Evolutionary conservation across 2,113 vertebrate genomes (phyloP), one percentile per base, ranked within the genome.

Genomic region (Murina feae): DNA sequence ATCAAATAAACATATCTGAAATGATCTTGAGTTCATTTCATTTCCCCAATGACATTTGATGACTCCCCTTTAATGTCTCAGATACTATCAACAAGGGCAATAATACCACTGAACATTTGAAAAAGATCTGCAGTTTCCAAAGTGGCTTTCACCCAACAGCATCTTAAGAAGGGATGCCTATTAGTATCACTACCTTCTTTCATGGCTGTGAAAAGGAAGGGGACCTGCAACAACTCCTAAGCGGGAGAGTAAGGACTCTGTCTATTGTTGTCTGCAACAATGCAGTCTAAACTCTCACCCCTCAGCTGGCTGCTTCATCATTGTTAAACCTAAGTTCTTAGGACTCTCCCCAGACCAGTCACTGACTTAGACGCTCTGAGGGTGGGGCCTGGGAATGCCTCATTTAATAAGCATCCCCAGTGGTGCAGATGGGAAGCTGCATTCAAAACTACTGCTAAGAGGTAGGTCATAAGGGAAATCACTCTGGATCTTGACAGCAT

Each of bases 91-190:
- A 71, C 37, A 28, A n/a, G 10, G 87, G 81, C 65, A 47, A 51
- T 39, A 2, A 85, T 9, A 37, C 69, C 11, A 23, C 32, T 2
- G 35, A 60, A 63, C 49, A 47, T 9, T 0, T 60, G 44, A 65
- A 75, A 88, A 74, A 47, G 18, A 63, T 16, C 2, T 9, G 5
- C 13, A 32, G 44, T 37, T 85, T 88, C 66, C 76, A 58, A 74
- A 85, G 80, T 1, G 23, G 49, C 4, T 74, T 92, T 35, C 63
- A 49, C 28, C 69, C 32, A 37, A 65, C 0, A 47, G 66, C 71
- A 75, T 9, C 80, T 65, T 18, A 20, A 37, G 21, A 14, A 1
- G 12, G 32, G 85, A 2, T 0, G 0, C 44, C 60, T 47, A 1
- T 20, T 18, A 21, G 17, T 13, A 3, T 12, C 32, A 32, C 53